Conservation (phyloP, 2,888 invertebrate genomes). For the Lobophora halterata region DNA sequence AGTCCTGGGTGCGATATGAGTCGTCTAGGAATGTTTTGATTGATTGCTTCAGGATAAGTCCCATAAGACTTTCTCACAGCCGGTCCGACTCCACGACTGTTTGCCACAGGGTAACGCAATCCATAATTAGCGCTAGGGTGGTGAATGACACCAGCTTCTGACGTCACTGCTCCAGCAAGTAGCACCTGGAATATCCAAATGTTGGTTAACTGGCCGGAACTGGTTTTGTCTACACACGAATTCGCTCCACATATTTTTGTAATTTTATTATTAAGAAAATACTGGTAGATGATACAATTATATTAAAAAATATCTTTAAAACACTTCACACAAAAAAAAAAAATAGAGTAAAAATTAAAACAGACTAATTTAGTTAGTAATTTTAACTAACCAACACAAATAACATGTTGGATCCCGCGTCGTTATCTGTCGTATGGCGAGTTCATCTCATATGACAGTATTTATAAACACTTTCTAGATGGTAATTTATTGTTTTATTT, state of each 20-base stretch:
- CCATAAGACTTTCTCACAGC: not conserved
- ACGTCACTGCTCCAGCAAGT: slow-evolving; percentile 9
- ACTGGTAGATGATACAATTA: too few species aligned
- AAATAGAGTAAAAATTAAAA: slow-evolving; percentile 8
- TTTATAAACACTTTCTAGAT: slow-evolving; percentile 63
- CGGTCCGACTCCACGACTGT: slow-evolving; percentile 4
- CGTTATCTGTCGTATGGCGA: slow-evolving; percentile 41
- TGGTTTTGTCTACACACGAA: not conserved
- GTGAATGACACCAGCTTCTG: slow-evolving; percentile 17
- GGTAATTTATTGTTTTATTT: slow-evolving; percentile 34
- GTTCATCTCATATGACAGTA: slow-evolving; percentile 38
- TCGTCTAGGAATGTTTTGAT: too few species aligned
- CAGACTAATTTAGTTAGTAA: too few species aligned
- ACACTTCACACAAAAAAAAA: not conserved
- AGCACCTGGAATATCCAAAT: slow-evolving; percentile 21
- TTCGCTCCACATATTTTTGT: too few species aligned
- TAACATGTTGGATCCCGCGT: slow-evolving; percentile 39
- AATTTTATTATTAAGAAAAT: too few species aligned
- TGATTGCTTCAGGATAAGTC: not conserved
- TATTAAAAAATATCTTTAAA: too few species aligned
- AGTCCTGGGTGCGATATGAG: too few species aligned
- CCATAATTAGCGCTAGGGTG: slow-evolving; percentile 4
- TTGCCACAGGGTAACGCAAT: slow-evolving; percentile 3
- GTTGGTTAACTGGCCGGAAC: not conserved
- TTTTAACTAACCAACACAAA: slow-evolving; percentile 49